Base-by-base conservation (phyloP, 2,888 invertebrate species). In the Oscheius sp. region DNA sequence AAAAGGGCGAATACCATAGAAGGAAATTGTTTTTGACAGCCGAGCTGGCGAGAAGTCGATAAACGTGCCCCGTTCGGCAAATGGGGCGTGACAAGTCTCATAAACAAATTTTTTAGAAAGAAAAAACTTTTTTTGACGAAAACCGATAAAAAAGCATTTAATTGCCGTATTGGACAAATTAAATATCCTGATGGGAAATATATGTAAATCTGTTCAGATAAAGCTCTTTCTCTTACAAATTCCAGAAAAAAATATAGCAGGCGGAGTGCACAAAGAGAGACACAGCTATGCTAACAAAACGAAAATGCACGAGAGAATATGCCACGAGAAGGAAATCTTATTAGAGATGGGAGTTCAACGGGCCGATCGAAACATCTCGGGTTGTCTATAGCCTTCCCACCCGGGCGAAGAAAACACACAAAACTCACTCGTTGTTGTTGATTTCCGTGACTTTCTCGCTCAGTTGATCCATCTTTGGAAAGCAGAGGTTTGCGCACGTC, bases 391-490 rank as follows among this genome's bases (percentile, higher is more conserved):
- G 12, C 4, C 20, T 47, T 47, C 24, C 2, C 8, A 14, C 47
- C 47, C 47, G 9, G 22, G 33, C 32, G 36, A 33, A 26, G 20
- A 54, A 41, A 12, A 17, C 41, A 38, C n/a, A 64, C 9, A 12
- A 47, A 68, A 72, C 78, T 71, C 47, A 79, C 79, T 77, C 77
- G 49, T 80, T 77, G 56, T 80, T 80, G 67, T 80, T 80, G 69
- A 78, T 78, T 47, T 78, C 78, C 54, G 70, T 64, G 20, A 71
- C 72, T 70, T 77, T 76, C 33, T 64, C 71, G 9, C 70, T 67
- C 44, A 74, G 68, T 56, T 80, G 77, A 57, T 80, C 80, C 50
- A 78, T 38, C 26, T 75, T 67, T 41, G 77, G 74, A 64, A 80
- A 79, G 67, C 80, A 80, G 44, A 80, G 68, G 50, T 75, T 78